Base-by-base conservation (phyloP, 2,113 vertebrate species). In the Orcinus orca region DNA sequence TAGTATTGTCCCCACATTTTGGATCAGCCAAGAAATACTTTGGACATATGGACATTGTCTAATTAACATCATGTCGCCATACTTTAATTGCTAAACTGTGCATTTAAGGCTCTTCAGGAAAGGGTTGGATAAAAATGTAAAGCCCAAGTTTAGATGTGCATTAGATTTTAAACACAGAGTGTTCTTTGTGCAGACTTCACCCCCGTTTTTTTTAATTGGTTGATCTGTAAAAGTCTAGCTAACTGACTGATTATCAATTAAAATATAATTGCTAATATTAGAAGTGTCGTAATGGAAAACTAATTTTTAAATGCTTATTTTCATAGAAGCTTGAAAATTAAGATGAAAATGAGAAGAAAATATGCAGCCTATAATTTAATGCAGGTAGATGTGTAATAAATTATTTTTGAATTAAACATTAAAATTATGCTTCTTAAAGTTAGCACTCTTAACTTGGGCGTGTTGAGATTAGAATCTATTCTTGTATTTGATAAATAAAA, bases 241-340 rank as follows among this genome's bases (percentile, higher is more conserved):
- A 83, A 76, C n/a, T 76, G 77, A 96, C 2, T 92, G 76, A 88
- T 85, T 93, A 70, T 90, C 85, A 93, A 62, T 96, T 93, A 87
- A 96, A 91, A 89, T 94, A 83, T 80, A 96, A 86, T 98, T 95
- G 68, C 93, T 76, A 86, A 50, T 93, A 90, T 90, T 87, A 96
- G 71, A 95, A 94, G 20, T 94, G 33, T 89, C 70, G 92, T 85
- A 88, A 87, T 95, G 65, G 91, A 68, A 96, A 97, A 93, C 53
- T 83, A 80, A 90, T 55, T 92, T 97, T 71, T 62, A 88, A 86
- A 79, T 94, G 85, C 25, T 67, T 92, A 89, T 95, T 95, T 93
- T 97, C 84, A 92, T 90, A 93, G 68, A 71, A 62, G 33, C 80
- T 96, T 96, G 79, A 88, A 70, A 83, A 82, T 87, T 25, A 88